These are phyloP conservation scores for Bhutanitis thaidina DNA, from an alignment of 2,888 invertebrate species.

Conservation along the genomic window DNA sequence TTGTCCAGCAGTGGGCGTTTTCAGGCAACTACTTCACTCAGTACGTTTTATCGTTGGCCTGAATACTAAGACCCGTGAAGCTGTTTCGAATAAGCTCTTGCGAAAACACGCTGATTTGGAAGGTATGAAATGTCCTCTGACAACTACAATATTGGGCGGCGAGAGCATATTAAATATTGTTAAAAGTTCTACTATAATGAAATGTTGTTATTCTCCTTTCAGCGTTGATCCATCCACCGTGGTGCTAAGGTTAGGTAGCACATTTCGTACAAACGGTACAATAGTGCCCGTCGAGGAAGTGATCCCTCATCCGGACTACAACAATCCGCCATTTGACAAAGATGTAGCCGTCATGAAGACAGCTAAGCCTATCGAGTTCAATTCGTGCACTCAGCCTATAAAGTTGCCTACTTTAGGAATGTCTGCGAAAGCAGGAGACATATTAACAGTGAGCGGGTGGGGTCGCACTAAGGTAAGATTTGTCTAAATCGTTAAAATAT, in stretches of 20 bases:
- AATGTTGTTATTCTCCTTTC: neutral
- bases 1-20: too few species aligned
- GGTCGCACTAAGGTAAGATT: conserved; percentile 50
- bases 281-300: conserved; percentile 60
- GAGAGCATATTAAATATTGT: too few species aligned
- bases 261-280: conserved; percentile 59
- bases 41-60: too few species aligned
- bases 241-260: conserved; percentile 68
- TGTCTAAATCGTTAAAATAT: too few species aligned
- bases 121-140: too few species aligned
- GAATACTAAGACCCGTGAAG: too few species aligned
- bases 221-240: conserved; percentile 30
- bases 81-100: too few species aligned
- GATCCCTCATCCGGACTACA: conserved; percentile 54
- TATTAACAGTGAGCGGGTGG: conserved; percentile 62
- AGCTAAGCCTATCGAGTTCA: conserved; percentile 49
- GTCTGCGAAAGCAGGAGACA: conserved; percentile 36
- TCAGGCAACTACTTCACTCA: too few species aligned
- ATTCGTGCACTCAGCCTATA: conserved; percentile 49
- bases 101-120: too few species aligned
- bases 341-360: conserved; percentile 68
- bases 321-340: conserved; percentile 58
- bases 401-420: conserved; percentile 40
- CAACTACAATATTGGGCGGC: too few species aligned
- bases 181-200: too few species aligned